Conservation (phyloP, 2,113 vertebrate genomes). For the Cervus canadensis region DNA sequence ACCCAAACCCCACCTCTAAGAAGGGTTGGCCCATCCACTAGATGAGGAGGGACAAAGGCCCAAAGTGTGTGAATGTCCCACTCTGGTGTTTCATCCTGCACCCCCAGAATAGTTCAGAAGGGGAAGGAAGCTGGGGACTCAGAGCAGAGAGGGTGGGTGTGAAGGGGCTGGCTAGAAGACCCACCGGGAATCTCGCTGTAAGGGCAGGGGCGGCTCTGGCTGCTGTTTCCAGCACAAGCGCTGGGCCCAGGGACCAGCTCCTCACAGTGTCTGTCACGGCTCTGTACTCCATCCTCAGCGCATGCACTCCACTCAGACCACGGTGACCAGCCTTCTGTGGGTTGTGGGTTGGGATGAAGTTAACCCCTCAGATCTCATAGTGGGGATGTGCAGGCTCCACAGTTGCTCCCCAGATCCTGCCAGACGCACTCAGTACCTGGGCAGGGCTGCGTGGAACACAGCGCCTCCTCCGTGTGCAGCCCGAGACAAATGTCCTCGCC, state of each 20-base stretch:
- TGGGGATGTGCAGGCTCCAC: not conserved
- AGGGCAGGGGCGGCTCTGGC: slow-evolving; percentile 90
- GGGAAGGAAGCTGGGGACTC: not conserved
- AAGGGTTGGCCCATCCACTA: too few species aligned
- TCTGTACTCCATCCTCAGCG: slow-evolving; percentile 89
- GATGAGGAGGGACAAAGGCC: not conserved
- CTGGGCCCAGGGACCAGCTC: slow-evolving; percentile 79
- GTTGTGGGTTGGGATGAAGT: not conserved
- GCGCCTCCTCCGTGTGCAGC: slow-evolving; percentile 96
- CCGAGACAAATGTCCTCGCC: slow-evolving; percentile 97
- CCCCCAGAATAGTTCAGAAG: not conserved
- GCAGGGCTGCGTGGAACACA: slow-evolving; percentile 95
- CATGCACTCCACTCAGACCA: slow-evolving; percentile 97
- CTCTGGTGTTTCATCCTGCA: not conserved
- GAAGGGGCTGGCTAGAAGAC: not conserved
- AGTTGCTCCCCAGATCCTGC: not conserved
- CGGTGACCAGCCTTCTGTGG: slow-evolving; percentile 93
- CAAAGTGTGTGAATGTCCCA: not conserved
- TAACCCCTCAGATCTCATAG: not conserved
- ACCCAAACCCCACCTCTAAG: not conserved
- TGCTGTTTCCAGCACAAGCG: slow-evolving; percentile 91
- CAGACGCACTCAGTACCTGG: slow-evolving; percentile 84
- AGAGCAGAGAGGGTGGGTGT: not conserved
- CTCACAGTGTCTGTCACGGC: slow-evolving; percentile 88
- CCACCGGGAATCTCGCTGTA: slow-evolving; percentile 94